phyloP scores from a whole-genome alignment of 2,797 vertebrate species.

The Myripristis murdjan region DNA sequence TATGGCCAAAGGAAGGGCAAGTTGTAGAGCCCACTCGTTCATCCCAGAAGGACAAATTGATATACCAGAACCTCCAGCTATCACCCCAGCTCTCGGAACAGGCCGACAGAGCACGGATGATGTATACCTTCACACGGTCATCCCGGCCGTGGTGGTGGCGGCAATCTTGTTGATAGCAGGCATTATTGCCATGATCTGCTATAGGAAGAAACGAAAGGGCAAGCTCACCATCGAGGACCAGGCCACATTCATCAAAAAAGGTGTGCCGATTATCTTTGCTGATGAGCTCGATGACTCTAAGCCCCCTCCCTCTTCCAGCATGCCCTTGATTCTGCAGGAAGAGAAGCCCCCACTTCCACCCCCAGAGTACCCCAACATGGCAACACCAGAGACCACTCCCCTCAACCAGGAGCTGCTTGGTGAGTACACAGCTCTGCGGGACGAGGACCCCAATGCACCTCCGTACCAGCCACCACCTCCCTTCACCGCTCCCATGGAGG shows the following conservation, averaged over 20 bases:
- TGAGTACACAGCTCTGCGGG: slow-evolving; percentile 94
- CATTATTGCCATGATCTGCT: slow-evolving; percentile 98
- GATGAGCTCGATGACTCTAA: slow-evolving; percentile 98
- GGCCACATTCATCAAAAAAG: slow-evolving; percentile 99
- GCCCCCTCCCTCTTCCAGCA: slow-evolving; percentile 95
- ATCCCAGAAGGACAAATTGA: slow-evolving; percentile 84
- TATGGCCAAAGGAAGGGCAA: slow-evolving; percentile 87
- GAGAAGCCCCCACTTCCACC: slow-evolving; percentile 97
- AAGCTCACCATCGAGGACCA: slow-evolving; percentile 98
- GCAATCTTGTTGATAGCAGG: slow-evolving; percentile 95
- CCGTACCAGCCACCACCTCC: slow-evolving; percentile 98
- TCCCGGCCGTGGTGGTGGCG: slow-evolving; percentile 96
- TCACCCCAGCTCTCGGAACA: slow-evolving; percentile 85
- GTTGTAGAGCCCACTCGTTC: slow-evolving; percentile 90
- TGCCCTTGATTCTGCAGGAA: slow-evolving; percentile 97
- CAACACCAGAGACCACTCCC: slow-evolving; percentile 93
- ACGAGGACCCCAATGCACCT: slow-evolving; percentile 95
- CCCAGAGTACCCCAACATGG: slow-evolving; percentile 96
- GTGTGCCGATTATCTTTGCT: slow-evolving; percentile 97
- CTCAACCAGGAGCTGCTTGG: slow-evolving; percentile 95
- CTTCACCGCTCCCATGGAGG: slow-evolving; percentile 95
- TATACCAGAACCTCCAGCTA: slow-evolving; percentile 75
- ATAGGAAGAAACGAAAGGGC: slow-evolving; percentile 97
- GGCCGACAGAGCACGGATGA: slow-evolving; percentile 95
- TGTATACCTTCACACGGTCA: slow-evolving; percentile 96